Evolutionary conservation across 2,888 invertebrate genomes (phyloP).

Genomic region (Drosophila parthenogenetica): DNA sequence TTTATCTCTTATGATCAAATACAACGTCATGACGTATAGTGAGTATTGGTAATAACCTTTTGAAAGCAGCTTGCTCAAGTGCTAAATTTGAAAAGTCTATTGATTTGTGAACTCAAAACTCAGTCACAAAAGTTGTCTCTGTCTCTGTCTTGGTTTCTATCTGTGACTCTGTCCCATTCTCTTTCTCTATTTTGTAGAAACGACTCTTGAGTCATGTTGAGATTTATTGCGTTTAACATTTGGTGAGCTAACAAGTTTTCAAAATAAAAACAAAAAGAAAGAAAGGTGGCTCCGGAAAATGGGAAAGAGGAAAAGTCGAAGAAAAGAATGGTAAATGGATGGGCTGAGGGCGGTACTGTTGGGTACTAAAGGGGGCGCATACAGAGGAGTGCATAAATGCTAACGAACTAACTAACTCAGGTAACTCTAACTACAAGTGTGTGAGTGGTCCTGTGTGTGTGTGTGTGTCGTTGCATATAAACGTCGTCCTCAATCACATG

Average conservation of each 20-base stretch:
- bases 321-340: conserved; percentile 1
- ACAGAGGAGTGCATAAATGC: conserved; percentile 77
- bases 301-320: not conserved
- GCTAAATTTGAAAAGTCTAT: conserved; percentile 17
- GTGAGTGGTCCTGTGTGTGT: conserved; percentile 5
- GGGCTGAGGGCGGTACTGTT: not conserved
- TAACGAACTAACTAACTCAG: conserved; percentile 78
- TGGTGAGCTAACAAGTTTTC: conserved; percentile 48
- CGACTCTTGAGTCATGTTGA: conserved; percentile 47
- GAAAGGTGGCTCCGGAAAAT: not conserved
- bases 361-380: conserved; percentile 34
- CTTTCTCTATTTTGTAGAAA: not conserved
- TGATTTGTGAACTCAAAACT: conserved; percentile 16
- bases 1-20: too few relatives aligned
- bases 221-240: conserved; percentile 69
- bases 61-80: not conserved
- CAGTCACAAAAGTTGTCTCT: not conserved
- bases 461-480: conserved; percentile 60
- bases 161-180: not conserved
- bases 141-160: not conserved
- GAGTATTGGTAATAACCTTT: too few relatives aligned
- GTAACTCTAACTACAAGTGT: conserved; percentile 39
- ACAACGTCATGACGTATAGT: too few relatives aligned
- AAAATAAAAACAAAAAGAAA: conserved; percentile 6
- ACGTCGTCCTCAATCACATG: conserved; percentile 81